Evolutionary conservation across 2,888 invertebrate species (phyloP).

Genomic region (Tuberolachnus salignus): DNA sequence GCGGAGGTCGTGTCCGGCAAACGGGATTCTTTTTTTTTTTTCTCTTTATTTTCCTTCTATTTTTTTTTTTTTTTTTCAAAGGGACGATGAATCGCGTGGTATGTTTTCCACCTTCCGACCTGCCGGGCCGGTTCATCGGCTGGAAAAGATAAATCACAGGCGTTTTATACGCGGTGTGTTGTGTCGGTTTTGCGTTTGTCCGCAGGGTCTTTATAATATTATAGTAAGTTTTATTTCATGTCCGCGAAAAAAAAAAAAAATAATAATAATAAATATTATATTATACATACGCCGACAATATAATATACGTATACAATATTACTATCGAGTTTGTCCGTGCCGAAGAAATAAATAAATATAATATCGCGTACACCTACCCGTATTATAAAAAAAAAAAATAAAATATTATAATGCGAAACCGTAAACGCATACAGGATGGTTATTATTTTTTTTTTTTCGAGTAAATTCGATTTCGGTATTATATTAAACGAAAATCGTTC

Average conservation of each 20-base stretch:
- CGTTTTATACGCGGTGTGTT: not conserved
- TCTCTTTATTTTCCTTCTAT: not conserved
- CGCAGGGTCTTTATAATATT: not conserved
- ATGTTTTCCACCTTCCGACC: slow-evolving; percentile 27
- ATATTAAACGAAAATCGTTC: no score
- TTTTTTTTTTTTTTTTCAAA: not conserved
- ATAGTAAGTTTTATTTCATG: not conserved
- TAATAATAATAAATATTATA: not conserved
- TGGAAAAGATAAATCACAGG: slow-evolving; percentile 42
- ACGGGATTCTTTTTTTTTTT: not conserved
- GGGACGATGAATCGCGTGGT: not conserved
- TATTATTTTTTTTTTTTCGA: no score
- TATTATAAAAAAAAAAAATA: no score
- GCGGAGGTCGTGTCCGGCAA: not conserved
- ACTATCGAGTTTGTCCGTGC: not conserved
- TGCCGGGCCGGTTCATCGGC: slow-evolving; percentile 15
- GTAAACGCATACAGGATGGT: no score
- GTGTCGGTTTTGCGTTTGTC: slow-evolving; percentile 1
- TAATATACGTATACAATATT: not conserved
- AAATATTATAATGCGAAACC: no score
- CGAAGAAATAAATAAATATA: not conserved
- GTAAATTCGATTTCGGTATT: no score
- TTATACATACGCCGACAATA: not conserved
- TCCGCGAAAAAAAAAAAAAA: not conserved
- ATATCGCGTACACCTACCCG: no score